Percentiles rank a stretch among this genome's conserved stretches.
Conservation (phyloP, 2,888 invertebrate genomes). For the Galeopsomyia nigrocyanea region DNA sequence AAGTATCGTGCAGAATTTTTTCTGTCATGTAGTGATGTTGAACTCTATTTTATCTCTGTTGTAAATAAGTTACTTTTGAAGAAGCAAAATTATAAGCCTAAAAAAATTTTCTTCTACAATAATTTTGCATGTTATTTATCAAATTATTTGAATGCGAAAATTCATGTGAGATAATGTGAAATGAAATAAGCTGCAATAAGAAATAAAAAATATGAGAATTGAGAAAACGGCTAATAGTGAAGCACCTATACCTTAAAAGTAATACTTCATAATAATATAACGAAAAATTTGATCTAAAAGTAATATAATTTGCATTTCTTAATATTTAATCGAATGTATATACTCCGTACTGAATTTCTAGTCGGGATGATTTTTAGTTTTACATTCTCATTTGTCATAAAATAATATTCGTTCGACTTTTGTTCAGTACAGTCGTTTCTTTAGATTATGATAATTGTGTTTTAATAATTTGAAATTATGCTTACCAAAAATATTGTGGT, state of each 20-base stretch:
- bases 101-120: slow-evolving; percentile 22
- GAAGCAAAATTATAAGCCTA: neutral
- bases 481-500: slow-evolving; percentile 47
- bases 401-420: too few species aligned
- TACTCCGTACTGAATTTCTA: too few species aligned
- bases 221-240: neutral
- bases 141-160: slow-evolving; percentile 20
- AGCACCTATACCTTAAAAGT: too few species aligned
- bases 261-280: neutral
- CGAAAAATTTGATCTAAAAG: neutral
- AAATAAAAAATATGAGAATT: slow-evolving; percentile 45
- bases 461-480: slow-evolving; percentile 8
- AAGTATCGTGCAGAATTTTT: too few species aligned
- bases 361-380: too few species aligned
- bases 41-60: slow-evolving; percentile 14
- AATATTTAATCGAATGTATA: too few species aligned
- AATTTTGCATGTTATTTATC: slow-evolving; percentile 21
- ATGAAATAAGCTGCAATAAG: slow-evolving; percentile 39
- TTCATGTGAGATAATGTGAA: slow-evolving; percentile 7
- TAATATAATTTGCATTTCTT: neutral
- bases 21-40: too few species aligned
- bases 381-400: too few species aligned
- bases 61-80: slow-evolving; percentile 26
- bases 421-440: too few species aligned
- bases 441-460: too few species aligned